These are phyloP conservation scores for Stegodyphus dumicola DNA, from an alignment of 1,140 invertebrate species.

Conservation along the genomic window DNA sequence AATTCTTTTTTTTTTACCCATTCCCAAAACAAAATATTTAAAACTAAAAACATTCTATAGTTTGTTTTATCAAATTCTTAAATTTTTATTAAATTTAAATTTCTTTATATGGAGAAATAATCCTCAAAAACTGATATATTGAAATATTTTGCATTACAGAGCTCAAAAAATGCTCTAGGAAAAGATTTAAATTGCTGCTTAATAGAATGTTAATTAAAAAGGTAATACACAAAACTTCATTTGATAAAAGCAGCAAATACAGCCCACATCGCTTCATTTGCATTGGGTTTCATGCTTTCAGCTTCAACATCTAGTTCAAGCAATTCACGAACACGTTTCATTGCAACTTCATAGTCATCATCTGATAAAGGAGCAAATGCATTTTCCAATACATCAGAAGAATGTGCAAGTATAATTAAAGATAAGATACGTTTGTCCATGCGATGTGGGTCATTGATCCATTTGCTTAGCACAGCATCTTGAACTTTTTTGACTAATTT, in stretches of 20 bases:
- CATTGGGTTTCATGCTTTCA: constrained; percentile 86
- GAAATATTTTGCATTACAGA: too few relatives aligned
- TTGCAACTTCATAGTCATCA: constrained; percentile 98
- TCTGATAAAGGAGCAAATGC: constrained; percentile 98
- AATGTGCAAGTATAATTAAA: constrained; percentile 94
- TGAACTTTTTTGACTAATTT: constrained; percentile 98
- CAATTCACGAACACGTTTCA: constrained; percentile 94
- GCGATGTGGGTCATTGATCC: constrained; percentile 97
- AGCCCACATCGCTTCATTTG: constrained; percentile 96
- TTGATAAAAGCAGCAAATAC: constrained; percentile 98
- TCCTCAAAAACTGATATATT: too few relatives aligned
- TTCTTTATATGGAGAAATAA: too few relatives aligned
- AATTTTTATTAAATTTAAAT: too few relatives aligned
- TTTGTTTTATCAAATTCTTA: too few relatives aligned
- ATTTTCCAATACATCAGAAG: constrained; percentile 98
- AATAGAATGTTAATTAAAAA: neutral
- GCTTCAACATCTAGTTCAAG: constrained; percentile 96
- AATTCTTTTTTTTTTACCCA: too few relatives aligned
- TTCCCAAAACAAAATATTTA: too few relatives aligned
- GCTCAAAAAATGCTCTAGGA: too few relatives aligned
- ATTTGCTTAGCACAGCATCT: constrained; percentile 94
- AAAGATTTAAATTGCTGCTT: too few relatives aligned
- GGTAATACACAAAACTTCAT: constrained; percentile 70
- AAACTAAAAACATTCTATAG: too few relatives aligned
- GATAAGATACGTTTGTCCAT: constrained; percentile 95